Base-by-base conservation (phyloP, 2,888 invertebrate species). In the Elegia similella region DNA sequence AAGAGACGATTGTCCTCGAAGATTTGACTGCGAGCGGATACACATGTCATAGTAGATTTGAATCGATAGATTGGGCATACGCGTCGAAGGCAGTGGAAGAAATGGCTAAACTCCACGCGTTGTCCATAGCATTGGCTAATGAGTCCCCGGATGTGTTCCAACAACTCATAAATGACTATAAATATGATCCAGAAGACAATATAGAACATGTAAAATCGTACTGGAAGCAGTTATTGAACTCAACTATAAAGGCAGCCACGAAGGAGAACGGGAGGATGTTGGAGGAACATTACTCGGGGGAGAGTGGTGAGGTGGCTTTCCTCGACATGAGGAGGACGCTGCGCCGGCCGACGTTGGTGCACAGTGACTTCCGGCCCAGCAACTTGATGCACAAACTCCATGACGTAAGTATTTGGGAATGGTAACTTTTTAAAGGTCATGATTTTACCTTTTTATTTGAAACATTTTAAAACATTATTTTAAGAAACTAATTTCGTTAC, bases 51-150 rank as follows among this genome's bases (percentile, higher is more conserved):
- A 17, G 43, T 17, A 54, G 47, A 54, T 48, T 53, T 7, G 30
- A 32, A 13, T 34, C 53, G 5, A 15, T 57, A 13, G 48, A 47
- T 16, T 54, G 47, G 47, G 68, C 62, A 43, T 75, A 70, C 52
- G 72, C 76, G 1, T 58, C 66, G 1, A 60, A 70, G 2, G 67
- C 72, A 1, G 64, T 79, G 2, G 69, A 70, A 8, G 66, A 65
- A n/a, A 66, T 82, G 34, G 84, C 79, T 0, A 78, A 78, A 59
- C 73, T 80, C 52, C 83, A 84, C 60, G 84, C 83, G 0, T 58
- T 73, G 7, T 30, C 6, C 42, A 46, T 46, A 16, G 30, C 38
- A 10, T 32, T 30, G 42, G 10, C n/a, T 12, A 29, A 53, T 6
- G 42, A 53, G 13, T 5, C n/a, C 8, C 17, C 42, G 29, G 53